Evolutionary conservation across 2,113 vertebrate genomes (phyloP), one percentile per base, ranked within the genome.

Genomic region (Cyprinodon brontotheroides): DNA sequence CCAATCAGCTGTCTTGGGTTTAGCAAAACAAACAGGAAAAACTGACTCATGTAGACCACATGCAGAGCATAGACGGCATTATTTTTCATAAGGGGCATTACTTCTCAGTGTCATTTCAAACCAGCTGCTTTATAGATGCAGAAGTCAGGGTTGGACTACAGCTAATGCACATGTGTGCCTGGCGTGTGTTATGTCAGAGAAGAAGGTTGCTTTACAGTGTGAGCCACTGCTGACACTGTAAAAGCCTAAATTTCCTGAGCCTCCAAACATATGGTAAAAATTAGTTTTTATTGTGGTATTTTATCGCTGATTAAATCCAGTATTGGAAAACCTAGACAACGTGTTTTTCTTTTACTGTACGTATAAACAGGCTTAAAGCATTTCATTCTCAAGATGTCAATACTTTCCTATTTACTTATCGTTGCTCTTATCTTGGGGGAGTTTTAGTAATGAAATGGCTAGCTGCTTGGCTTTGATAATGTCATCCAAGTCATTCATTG

Each of bases 201-300:
- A 53, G 71, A 65, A 63, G 73, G 79, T 64, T 63, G 57, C 62
- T 71, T 75, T 70, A 69, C 78, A 75, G 41, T 39, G 68, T 79
- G 62, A 75, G 83, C 83, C 75, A 72, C 84, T 80, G 88, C 86
- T 91, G 87, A 84, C 82, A 83, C 83, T 75, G 48, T 89, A 84
- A 88, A 57, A 86, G 83, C 69, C 76, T 74, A 62, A 36, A 76
- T 83, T 85, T 87, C 59, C 77, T 57, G 67, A 81, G 77, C 78
- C 65, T 86, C 65, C 71, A 81, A 74, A 86, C 90, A 91, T 84
- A 82, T 93, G 89, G 89, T 81, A 78, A n/a, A 72, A 74, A 85
- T 89, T 91, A 61, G 80, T 69, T 81, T 73, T 75, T 74, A 61
- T 88, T 78, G 77, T 81, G 73, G 64, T 53, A 81, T 83, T 86